phyloP scores from a whole-genome alignment of 2,113 vertebrate species.

The Tapirus terrestris region DNA sequence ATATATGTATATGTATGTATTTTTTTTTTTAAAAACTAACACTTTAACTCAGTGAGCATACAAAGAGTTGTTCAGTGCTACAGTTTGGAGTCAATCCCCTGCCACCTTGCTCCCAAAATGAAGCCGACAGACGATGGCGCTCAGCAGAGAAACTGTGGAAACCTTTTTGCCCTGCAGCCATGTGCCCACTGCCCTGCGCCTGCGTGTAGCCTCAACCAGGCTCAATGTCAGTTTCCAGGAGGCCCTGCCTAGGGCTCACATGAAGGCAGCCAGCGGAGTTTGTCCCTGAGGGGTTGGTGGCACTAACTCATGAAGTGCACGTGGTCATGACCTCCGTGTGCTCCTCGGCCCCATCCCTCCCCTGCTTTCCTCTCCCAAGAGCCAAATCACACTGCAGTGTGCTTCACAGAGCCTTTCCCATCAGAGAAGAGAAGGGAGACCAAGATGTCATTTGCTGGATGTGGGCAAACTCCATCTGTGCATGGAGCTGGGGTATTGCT shows the following conservation, averaged over 20 bases:
- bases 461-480: accelerated
- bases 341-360: background rate
- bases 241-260: background rate
- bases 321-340: background rate
- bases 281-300: background rate
- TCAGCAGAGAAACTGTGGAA: background rate
- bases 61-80: slow-evolving; percentile 12
- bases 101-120: background rate
- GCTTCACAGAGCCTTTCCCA: background rate
- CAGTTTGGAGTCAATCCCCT: background rate
- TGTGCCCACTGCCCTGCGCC: background rate
- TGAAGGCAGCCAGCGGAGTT: background rate
- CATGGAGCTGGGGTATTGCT: background rate
- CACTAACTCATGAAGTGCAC: background rate
- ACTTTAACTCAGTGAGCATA: slow-evolving; percentile 17
- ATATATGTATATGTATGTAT: background rate
- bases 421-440: background rate
- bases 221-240: background rate
- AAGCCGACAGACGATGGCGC: background rate
- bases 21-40: slow-evolving; percentile 39
- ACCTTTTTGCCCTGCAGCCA: no score
- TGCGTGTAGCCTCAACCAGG: no score
- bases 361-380: background rate
- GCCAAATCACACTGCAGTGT: accelerated
- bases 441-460: accelerated